phyloP scores from a whole-genome alignment of 2,797 vertebrate genomes.

The Lateolabrax maculatus region DNA sequence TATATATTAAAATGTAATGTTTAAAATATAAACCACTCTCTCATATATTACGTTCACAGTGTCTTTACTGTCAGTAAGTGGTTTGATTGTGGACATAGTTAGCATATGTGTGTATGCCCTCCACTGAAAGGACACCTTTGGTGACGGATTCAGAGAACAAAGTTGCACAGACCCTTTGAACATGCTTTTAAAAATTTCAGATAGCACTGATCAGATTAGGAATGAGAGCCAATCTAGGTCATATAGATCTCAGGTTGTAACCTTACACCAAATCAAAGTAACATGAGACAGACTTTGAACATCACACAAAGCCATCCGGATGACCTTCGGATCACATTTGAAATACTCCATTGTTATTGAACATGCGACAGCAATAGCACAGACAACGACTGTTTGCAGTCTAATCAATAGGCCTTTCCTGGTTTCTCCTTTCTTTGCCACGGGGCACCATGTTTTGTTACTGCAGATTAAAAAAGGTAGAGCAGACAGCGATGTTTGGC shows the following conservation, averaged over 20 bases:
- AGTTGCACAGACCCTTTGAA: conserved; percentile 68
- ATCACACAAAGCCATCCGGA: conserved; percentile 35
- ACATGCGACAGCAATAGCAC: conserved; percentile 61
- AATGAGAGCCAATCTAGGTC: conserved; percentile 50
- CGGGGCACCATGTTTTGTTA: not conserved
- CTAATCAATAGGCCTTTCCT: conserved; percentile 54
- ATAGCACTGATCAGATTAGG: conserved; percentile 67
- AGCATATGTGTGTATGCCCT: not conserved
- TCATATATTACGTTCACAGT: not conserved
- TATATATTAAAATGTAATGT: conserved; percentile 3
- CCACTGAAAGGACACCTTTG: conserved; percentile 40
- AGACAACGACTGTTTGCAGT: conserved; percentile 46
- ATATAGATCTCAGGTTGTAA: conserved; percentile 66
- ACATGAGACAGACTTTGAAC: conserved; percentile 69
- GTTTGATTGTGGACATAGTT: not conserved
- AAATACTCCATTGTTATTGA: conserved; percentile 62
- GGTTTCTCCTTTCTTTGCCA: conserved; percentile 24
- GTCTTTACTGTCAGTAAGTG: not conserved
- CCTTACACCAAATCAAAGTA: conserved; percentile 72
- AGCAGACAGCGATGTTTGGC: conserved; percentile 10
- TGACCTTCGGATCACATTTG: conserved; percentile 66
- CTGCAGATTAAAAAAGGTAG: conserved; percentile 24
- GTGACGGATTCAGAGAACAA: conserved; percentile 56
- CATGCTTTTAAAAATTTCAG: conserved; percentile 68
- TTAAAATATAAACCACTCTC: not conserved